Base-by-base conservation (phyloP, 2,888 invertebrate species). In the Mesodorylaimus sp. region DNA sequence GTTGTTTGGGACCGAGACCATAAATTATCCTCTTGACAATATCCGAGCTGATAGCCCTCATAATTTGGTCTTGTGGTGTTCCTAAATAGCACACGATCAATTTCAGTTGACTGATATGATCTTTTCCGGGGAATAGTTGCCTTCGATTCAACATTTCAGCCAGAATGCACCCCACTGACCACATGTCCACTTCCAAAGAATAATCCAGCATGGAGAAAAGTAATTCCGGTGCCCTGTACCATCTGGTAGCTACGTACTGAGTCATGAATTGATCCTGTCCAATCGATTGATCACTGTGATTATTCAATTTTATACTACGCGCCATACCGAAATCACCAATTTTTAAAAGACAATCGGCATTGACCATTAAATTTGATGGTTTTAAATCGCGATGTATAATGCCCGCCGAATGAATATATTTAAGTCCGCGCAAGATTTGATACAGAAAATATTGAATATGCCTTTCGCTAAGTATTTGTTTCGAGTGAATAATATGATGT, bases 141-240 rank as follows among this genome's bases (percentile, higher is more conserved):
- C 68, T 66, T n/a, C 71, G 58, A 32, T 69, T 67, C 38, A 73
- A 60, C 69, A 72, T 68, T 56, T 72, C 72, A 5, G 69, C 71
- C 55, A 73, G 68, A 29, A 72, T 72, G 57, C 72, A 71, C 13
- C 72, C 72, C 1, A 68, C 69, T 19, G 71, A 70, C 72, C 72
- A 72, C 57, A 72, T 64, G 53, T 72, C 72, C 0, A 71, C 69
- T 47, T 68, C 68, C 2, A 66, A 63, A 38, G 68, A 66, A 56
- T 72, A 72, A 27, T 61, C 60, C 37, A 67, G 62, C 51, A 68
- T 57, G 19, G 68, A 66, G 52, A 73, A 61, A 47, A 72, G 62
- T 7, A 72, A 63, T 55, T 72, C 72, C 1, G 72, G 72, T 1
- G 72, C 71, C 5, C 64, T 53, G 53, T 64, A 64, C 63, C 63